A percentile compares a stretch with the other conserved stretches of the same genome.
phyloP scores from a whole-genome alignment of 2,113 vertebrate species.

The Tyto alba region DNA sequence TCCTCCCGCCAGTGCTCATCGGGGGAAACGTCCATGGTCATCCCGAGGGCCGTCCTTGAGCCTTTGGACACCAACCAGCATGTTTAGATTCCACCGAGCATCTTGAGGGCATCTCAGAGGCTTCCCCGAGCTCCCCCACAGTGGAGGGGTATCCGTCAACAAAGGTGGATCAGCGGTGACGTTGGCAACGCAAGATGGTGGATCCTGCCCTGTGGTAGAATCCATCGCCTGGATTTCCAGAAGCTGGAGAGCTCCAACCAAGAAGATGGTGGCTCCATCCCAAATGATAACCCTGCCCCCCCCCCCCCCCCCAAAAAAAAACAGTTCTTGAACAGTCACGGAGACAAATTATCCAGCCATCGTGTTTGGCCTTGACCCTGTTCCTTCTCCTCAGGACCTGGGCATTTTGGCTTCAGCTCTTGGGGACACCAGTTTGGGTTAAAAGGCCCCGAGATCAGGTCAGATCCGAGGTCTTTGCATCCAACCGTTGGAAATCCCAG shows the following conservation, averaged over 20 bases:
- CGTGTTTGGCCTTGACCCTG: no score
- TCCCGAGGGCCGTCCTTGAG: background rate
- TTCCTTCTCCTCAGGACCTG: background rate
- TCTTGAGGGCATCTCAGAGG: background rate
- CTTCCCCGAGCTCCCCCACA: background rate
- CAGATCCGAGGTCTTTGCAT: background rate
- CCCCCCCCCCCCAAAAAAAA: no score
- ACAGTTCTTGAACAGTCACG: background rate
- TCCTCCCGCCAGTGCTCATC: background rate
- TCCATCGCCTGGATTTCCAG: background rate
- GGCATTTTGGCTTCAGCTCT: accelerated
- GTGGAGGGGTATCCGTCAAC: background rate
- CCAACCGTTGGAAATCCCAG: accelerated
- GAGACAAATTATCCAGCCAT: background rate
- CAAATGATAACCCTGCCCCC: background rate
- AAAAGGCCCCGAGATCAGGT: background rate
- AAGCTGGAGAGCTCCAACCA: background rate
- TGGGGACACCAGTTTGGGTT: background rate
- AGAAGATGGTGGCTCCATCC: background rate
- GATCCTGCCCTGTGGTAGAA: background rate
- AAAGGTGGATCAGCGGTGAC: background rate
- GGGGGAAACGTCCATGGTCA: background rate
- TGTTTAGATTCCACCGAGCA: background rate
- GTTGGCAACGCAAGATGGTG: no score
- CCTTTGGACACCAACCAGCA: background rate